Evolutionary conservation across 2,797 vertebrate genomes (phyloP).

Genomic region (Gadopsis marmoratus): DNA sequence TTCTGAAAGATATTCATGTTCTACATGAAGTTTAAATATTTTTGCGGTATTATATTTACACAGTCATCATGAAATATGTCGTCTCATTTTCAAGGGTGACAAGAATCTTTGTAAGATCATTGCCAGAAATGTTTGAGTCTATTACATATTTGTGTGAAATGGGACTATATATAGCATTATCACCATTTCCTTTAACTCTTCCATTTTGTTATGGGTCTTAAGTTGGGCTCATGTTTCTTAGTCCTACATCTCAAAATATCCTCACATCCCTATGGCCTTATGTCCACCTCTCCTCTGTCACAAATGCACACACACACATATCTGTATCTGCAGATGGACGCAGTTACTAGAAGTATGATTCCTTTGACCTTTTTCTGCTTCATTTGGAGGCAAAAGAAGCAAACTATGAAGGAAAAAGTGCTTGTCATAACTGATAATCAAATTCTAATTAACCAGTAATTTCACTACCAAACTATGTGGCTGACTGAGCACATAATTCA

Average conservation of each 20-base stretch:
- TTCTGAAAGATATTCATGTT: background rate
- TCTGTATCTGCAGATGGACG: constrained; percentile 37
- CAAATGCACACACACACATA: constrained; percentile 4
- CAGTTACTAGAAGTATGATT: constrained; percentile 59
- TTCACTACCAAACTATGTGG: constrained; percentile 2
- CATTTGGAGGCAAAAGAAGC: constrained; percentile 5
- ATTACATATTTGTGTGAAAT: constrained; percentile 2
- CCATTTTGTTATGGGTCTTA: background rate
- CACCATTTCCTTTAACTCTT: background rate
- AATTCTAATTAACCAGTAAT: background rate
- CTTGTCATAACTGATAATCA: constrained; percentile 2
- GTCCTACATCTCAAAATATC: background rate
- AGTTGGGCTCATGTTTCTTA: background rate
- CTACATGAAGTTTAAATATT: background rate
- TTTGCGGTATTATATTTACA: background rate
- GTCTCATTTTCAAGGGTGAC: background rate
- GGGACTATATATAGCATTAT: background rate
- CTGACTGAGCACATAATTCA: constrained; percentile 5
- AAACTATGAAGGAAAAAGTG: background rate
- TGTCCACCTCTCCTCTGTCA: background rate
- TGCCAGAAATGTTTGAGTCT: constrained; percentile 4
- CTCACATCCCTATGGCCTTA: background rate
- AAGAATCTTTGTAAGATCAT: background rate
- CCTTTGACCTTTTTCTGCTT: constrained; percentile 36
- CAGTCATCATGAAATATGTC: background rate